Evolutionary conservation across 2,888 invertebrate species (phyloP).

Genomic region (Cacoxenus indagator): DNA sequence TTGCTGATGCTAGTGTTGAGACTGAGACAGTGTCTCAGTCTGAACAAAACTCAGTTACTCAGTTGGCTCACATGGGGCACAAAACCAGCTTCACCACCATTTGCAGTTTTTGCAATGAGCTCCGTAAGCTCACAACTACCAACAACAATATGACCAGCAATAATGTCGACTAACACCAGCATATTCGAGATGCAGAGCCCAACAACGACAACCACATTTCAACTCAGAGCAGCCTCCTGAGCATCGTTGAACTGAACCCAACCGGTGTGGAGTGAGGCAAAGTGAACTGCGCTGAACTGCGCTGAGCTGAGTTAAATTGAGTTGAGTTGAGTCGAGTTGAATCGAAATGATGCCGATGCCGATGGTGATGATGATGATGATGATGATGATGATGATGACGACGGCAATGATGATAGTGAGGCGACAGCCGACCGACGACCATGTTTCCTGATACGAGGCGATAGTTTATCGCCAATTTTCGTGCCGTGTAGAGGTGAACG

Average conservation of each 20-base stretch:
- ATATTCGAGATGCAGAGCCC: constrained; percentile 29
- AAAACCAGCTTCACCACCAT: constrained; percentile 62
- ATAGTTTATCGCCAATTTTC: constrained; percentile 72
- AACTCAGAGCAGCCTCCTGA: constrained; percentile 23
- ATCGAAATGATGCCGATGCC: too few species aligned
- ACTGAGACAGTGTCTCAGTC: too few species aligned
- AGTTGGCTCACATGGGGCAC: constrained; percentile 46
- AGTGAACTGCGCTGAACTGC: not conserved
- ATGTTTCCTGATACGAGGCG: constrained; percentile 70
- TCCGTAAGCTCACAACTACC: constrained; percentile 23
- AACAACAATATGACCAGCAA: constrained; percentile 33
- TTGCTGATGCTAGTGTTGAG: constrained; percentile 23
- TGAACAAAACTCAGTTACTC: constrained; percentile 46
- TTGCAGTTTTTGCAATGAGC: constrained; percentile 51
- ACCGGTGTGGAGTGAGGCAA: not conserved
- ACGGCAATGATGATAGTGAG: constrained; percentile 26
- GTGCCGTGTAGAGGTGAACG: constrained; percentile 71
- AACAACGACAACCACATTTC: constrained; percentile 24
- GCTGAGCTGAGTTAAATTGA: not conserved
- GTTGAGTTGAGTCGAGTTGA: constrained; percentile 2
- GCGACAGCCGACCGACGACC: constrained; percentile 54
- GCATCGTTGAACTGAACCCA: constrained; percentile 6
- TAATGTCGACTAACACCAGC: constrained; percentile 34
- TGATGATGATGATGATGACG: constrained; percentile 22
- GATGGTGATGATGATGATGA: not conserved